A percentile compares a stretch with the other conserved stretches of the same genome.
Conservation (phyloP, 2,797 vertebrate genomes). For the Schizothorax lantsangensis region DNA sequence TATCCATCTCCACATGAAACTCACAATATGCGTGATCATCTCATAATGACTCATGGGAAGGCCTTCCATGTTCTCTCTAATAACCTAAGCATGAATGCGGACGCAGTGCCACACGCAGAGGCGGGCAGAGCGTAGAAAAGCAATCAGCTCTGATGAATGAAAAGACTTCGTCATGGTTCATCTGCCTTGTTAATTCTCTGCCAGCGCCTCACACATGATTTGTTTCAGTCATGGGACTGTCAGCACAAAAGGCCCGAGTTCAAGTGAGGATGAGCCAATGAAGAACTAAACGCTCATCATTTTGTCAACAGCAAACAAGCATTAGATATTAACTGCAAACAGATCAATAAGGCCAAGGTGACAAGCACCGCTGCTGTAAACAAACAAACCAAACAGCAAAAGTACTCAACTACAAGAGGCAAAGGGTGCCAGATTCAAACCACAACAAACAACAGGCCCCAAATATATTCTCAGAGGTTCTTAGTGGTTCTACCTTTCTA, state of each 20-base stretch:
- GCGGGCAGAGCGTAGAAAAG: background rate
- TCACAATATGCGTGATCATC: background rate
- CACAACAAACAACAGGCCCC: background rate
- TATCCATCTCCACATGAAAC: background rate
- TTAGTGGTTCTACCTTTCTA: background rate
- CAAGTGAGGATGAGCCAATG: constrained; percentile 29
- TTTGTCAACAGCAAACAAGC: constrained; percentile 28
- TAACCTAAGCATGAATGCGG: background rate
- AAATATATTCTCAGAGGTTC: background rate
- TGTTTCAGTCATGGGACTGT: constrained; percentile 23
- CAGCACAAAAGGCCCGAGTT: constrained; percentile 20
- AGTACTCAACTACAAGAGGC: background rate
- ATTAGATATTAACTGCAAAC: constrained; percentile 39
- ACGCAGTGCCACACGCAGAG: background rate
- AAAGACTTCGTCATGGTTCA: constrained; percentile 33
- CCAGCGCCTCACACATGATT: constrained; percentile 22
- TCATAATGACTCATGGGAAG: background rate
- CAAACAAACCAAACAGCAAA: background rate
- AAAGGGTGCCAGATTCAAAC: background rate
- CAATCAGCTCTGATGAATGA: constrained; percentile 43
- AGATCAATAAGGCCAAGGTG: background rate
- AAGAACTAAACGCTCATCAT: constrained; percentile 21
- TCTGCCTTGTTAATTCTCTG: constrained; percentile 47
- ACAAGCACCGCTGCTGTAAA: constrained; percentile 14
- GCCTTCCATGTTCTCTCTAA: background rate